Percentiles rank a stretch among this genome's conserved stretches.
phyloP scores from a whole-genome alignment of 1,140 invertebrate species.

The Meloidogyne chitwoodi region DNA sequence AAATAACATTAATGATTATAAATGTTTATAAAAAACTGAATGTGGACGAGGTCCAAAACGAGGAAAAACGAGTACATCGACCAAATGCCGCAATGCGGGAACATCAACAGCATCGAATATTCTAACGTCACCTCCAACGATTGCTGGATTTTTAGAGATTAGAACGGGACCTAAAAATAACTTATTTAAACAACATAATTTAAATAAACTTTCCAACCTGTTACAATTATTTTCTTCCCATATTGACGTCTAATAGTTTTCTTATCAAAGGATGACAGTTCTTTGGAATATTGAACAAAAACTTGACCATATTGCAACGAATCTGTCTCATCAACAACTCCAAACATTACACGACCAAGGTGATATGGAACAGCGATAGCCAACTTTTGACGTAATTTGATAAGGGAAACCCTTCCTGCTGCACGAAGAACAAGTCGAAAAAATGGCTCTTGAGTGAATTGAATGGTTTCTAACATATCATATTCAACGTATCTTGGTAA shows the following conservation, averaged over 20 bases:
- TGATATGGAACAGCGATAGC: slow-evolving; percentile 55
- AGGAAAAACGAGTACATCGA: slow-evolving; percentile 63
- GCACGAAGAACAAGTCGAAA: slow-evolving; percentile 54
- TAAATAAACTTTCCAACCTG: neutral
- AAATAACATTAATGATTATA: neutral
- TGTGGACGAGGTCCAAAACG: slow-evolving; percentile 60
- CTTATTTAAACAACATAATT: neutral
- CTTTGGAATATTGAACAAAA: slow-evolving; percentile 58
- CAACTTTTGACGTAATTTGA: slow-evolving; percentile 35
- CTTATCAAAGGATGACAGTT: neutral
- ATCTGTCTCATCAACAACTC: slow-evolving; percentile 60
- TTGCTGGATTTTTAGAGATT: slow-evolving; percentile 62
- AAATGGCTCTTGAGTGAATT: slow-evolving; percentile 59
- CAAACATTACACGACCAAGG: slow-evolving; percentile 60
- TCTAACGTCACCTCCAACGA: slow-evolving; percentile 62
- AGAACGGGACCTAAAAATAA: slow-evolving; percentile 45
- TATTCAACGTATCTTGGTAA: slow-evolving; percentile 48
- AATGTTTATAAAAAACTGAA: slow-evolving; percentile 25
- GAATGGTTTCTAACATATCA: slow-evolving; percentile 19
- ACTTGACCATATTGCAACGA: slow-evolving; percentile 60
- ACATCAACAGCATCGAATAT: slow-evolving; percentile 61
- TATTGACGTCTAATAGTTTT: neutral
- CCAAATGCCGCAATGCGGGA: slow-evolving; percentile 55
- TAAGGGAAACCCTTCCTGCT: slow-evolving; percentile 42
- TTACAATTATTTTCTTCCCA: neutral